Evolutionary conservation across 2,113 vertebrate genomes (phyloP).

Genomic region (Choloepus hoffmanni): DNA sequence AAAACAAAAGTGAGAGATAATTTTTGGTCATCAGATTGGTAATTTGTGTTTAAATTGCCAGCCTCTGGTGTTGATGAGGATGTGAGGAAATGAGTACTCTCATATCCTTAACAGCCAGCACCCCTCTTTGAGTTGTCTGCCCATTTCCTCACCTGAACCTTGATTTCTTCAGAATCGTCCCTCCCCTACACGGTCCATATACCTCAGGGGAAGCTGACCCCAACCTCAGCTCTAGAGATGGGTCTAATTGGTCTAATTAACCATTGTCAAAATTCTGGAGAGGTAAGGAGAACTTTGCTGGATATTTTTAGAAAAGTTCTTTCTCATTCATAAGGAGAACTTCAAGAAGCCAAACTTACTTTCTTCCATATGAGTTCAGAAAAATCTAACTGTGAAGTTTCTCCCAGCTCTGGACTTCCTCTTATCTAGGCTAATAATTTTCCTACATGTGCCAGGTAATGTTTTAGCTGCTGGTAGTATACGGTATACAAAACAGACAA

Average conservation of each 20-base stretch:
- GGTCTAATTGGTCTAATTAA: not conserved
- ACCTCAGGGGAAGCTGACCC: not conserved
- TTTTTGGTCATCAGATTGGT: not conserved
- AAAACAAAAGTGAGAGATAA: not conserved
- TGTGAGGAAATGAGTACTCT: not conserved
- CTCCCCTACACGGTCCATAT: no score
- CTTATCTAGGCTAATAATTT: not conserved
- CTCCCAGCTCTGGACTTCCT: not conserved
- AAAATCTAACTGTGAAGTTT: not conserved
- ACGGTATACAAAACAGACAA: not conserved
- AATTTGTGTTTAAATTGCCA: not conserved
- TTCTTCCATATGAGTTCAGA: not conserved
- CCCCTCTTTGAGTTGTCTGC: not conserved
- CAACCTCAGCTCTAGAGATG: not conserved
- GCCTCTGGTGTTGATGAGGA: not conserved
- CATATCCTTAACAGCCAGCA: not conserved
- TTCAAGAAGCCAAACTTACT: not conserved
- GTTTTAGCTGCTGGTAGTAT: not conserved
- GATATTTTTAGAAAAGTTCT: not conserved
- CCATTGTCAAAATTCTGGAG: not conserved
- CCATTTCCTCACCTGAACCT: not conserved
- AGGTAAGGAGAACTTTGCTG: constrained; percentile 24
- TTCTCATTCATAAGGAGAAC: not conserved
- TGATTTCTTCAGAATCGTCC: not conserved
- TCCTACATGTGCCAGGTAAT: not conserved